A percentile compares a stretch with the other conserved stretches of the same genome.
phyloP scores from a whole-genome alignment of 23 tunicate species.

The Diplosoma virens region DNA sequence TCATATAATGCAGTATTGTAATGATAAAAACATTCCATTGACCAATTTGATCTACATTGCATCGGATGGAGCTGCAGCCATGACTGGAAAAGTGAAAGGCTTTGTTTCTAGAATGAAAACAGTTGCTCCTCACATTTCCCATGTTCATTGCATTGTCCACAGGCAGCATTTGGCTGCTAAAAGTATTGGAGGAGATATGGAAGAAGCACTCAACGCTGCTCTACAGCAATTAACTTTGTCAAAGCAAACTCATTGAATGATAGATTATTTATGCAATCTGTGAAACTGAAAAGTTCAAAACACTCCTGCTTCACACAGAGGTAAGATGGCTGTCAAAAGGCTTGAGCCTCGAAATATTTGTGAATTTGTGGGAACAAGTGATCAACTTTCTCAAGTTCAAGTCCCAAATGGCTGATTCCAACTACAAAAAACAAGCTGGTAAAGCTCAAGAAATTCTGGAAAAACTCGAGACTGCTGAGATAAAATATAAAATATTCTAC shows the following conservation, averaged over 20 bases:
- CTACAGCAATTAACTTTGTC: conserved; percentile 24
- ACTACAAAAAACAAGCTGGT: conserved; percentile 23
- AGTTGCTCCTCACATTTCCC: conserved; percentile 29
- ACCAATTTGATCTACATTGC: conserved; percentile 26
- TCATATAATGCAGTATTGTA: conserved; percentile 19
- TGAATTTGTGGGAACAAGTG: conserved; percentile 17
- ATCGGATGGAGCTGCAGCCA: conserved; percentile 25
- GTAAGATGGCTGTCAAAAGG: conserved; percentile 26
- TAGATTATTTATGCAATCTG: conserved; percentile 14
- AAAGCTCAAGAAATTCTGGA: conserved; percentile 10
- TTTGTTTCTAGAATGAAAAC: conserved; percentile 28
- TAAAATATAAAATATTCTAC: conserved; percentile 25
- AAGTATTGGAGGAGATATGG: conserved; percentile 29
- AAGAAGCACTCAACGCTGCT: conserved; percentile 33
- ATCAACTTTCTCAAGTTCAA: conserved; percentile 22
- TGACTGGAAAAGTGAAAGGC: conserved; percentile 32
- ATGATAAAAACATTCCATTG: conserved; percentile 18
- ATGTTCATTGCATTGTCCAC: conserved; percentile 33
- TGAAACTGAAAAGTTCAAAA: conserved; percentile 31
- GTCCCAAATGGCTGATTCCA: conserved; percentile 20
- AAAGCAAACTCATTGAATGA: conserved; percentile 27
- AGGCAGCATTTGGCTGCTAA: conserved; percentile 19
- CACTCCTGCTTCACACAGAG: conserved; percentile 29
- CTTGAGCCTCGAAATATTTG: conserved; percentile 24
- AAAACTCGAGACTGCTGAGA: conserved; percentile 25